These are phyloP conservation scores for Anolis carolinensis DNA, from an alignment of 2,113 vertebrate species.

Conservation along the genomic window DNA sequence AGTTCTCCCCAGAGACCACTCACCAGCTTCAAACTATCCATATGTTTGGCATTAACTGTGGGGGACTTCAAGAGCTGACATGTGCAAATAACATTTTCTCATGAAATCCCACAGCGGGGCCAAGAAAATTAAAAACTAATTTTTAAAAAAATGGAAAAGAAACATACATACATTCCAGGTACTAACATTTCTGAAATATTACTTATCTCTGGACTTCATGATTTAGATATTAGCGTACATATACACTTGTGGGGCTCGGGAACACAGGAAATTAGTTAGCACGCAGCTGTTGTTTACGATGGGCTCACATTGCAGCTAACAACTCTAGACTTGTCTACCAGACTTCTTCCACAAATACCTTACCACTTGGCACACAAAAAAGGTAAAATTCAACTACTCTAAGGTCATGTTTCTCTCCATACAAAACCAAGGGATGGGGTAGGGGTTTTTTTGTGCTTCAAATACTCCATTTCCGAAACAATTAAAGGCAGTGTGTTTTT, in stretches of 20 bases:
- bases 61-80: slow-evolving; percentile 51
- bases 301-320: neutral
- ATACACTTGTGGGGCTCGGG: slow-evolving; percentile 6
- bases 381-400: neutral
- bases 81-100: slow-evolving; percentile 62
- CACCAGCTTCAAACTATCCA: slow-evolving; percentile 52
- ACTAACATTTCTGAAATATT: slow-evolving; percentile 34
- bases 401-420: slow-evolving; percentile 16
- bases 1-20: slow-evolving; percentile 63
- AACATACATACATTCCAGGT: neutral
- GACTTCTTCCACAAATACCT: slow-evolving; percentile 17
- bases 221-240: slow-evolving; percentile 18
- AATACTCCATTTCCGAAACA: neutral
- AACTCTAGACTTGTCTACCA: slow-evolving; percentile 1
- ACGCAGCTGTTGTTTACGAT: neutral
- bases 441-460: neutral
- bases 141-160: neutral
- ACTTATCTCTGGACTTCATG: slow-evolving; percentile 33
- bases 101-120: slow-evolving; percentile 55
- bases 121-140: slow-evolving; percentile 27
- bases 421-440: neutral
- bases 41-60: slow-evolving; percentile 41
- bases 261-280: slow-evolving; percentile 18
- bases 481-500: neutral
- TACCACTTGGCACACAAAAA: slow-evolving; percentile 27